Base-by-base conservation (phyloP, 2,113 vertebrate genomes). In the Potamarius usumacintae region DNA sequence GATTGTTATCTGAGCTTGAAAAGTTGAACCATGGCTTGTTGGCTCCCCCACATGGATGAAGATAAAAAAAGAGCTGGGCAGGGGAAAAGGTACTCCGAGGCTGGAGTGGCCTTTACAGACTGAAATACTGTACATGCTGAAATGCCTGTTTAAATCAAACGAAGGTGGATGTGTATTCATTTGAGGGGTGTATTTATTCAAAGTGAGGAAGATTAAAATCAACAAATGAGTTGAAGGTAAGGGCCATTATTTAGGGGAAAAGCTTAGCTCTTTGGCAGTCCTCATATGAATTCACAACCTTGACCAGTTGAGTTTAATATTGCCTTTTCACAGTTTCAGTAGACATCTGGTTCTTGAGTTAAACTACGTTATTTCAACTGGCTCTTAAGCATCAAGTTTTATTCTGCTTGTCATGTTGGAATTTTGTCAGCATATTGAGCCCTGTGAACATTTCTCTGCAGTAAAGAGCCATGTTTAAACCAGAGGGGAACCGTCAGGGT, bases 31-130 rank as follows among this genome's bases (percentile, higher is more conserved):
- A 25, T 67, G 69, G 86, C 88, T 91, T 83, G 48, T 34, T 87
- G 85, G 87, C 80, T 87, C 91, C 91, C 87, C 89, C 89, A 86
- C 76, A 85, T 85, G 80, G 80, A 86, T 4, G 5, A 50, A 58
- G 50, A 48, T 14, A 30, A 81, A 79, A 57, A 42, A 18, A 72
- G 1, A 4, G 65, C 63, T n/a, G 58, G 30, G 17, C n/a, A 84
- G 62, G 1, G 7, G 25, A 14, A 7, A 22, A 62, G n/a, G 34
- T 12, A 83, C 10, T 8, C 63, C 34, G 77, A 83, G 30, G 34
- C 48, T 77, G 7, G 48, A 18, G n/a, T 65, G 27, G 8, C 55
- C 71, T 81, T 53, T 20, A 50, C 84, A 58, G 27, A 6, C 27
- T 8, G 25, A 57, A 53, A 55, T 30, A 5, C 34, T 42, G 34